Conservation (phyloP, 1,140 invertebrate species). For the Nephotettix cincticeps region DNA sequence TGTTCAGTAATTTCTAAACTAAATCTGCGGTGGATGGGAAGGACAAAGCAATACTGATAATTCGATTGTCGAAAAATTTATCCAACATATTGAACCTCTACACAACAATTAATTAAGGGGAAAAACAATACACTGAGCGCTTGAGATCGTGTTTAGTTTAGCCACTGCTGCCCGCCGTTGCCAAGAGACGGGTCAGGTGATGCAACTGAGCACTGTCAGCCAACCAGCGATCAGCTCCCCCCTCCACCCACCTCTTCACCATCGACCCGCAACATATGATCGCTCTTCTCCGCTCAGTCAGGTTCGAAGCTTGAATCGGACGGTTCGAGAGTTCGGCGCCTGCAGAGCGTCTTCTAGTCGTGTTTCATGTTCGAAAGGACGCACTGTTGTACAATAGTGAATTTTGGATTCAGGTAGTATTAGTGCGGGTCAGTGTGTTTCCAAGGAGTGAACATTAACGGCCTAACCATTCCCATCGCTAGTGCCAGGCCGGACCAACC, state of each 20-base stretch:
- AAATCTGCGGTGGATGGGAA: no score
- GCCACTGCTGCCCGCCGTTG: neutral
- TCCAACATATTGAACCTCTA: no score
- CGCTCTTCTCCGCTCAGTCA: neutral
- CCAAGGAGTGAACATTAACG: slow-evolving; percentile 25
- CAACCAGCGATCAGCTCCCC: neutral
- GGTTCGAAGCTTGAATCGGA: slow-evolving; percentile 10
- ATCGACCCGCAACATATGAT: neutral
- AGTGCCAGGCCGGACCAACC: slow-evolving; percentile 34
- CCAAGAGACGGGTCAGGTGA: slow-evolving; percentile 9
- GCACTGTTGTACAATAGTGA: neutral
- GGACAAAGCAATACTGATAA: no score
- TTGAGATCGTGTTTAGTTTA: no score
- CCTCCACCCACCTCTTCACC: neutral
- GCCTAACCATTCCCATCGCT: slow-evolving; percentile 45
- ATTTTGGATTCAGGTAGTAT: slow-evolving; percentile 13
- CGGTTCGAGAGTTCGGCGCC: slow-evolving; percentile 5
- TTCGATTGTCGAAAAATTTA: no score
- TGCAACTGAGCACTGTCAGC: neutral
- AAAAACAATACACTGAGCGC: no score
- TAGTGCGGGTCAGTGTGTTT: neutral
- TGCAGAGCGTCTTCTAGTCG: neutral
- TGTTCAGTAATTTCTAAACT: no score
- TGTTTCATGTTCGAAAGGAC: neutral
- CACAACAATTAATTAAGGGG: no score